Evolutionary conservation across 1,140 invertebrate genomes (phyloP).

Genomic region (Mactra quadrangularis): DNA sequence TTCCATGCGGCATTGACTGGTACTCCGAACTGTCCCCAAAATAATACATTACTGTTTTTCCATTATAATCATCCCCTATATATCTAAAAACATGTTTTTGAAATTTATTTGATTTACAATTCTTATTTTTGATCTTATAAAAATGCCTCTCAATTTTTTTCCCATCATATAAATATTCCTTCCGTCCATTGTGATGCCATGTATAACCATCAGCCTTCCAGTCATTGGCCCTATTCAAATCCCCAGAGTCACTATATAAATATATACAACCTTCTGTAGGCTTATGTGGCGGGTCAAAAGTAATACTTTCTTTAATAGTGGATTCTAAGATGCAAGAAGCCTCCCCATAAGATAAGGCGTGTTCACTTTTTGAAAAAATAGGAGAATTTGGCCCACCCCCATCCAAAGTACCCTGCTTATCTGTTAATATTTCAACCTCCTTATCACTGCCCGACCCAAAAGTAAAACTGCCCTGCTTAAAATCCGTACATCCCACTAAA

Average conservation of each 20-base stretch:
- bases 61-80: slow-evolving; percentile 19
- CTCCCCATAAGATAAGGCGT: neutral
- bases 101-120: slow-evolving; percentile 15
- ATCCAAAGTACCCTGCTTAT: too few species aligned
- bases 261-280: slow-evolving; percentile 6
- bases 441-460: too few species aligned
- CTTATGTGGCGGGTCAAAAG: slow-evolving; percentile 5
- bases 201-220: slow-evolving; percentile 43
- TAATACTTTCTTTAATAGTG: slow-evolving; percentile 10
- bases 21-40: slow-evolving; percentile 7
- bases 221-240: slow-evolving; percentile 3
- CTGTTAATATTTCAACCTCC: too few species aligned
- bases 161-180: slow-evolving; percentile 8
- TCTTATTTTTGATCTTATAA: slow-evolving; percentile 23
- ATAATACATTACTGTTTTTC: slow-evolving; percentile 3
- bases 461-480: too few species aligned
- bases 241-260: slow-evolving; percentile 21
- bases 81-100: slow-evolving; percentile 41
- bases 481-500: too few species aligned
- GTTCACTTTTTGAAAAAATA: slow-evolving; percentile 21
- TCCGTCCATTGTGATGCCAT: slow-evolving; percentile 11
- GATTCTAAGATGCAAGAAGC: slow-evolving; percentile 10
- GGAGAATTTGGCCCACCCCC: slow-evolving; percentile 24
- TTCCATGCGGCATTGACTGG: slow-evolving; percentile 21
- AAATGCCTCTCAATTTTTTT: slow-evolving; percentile 7